Evolutionary conservation across 2,113 vertebrate genomes (phyloP), one percentile per base, ranked within the genome.

Genomic region (Chaenocephalus aceratus): DNA sequence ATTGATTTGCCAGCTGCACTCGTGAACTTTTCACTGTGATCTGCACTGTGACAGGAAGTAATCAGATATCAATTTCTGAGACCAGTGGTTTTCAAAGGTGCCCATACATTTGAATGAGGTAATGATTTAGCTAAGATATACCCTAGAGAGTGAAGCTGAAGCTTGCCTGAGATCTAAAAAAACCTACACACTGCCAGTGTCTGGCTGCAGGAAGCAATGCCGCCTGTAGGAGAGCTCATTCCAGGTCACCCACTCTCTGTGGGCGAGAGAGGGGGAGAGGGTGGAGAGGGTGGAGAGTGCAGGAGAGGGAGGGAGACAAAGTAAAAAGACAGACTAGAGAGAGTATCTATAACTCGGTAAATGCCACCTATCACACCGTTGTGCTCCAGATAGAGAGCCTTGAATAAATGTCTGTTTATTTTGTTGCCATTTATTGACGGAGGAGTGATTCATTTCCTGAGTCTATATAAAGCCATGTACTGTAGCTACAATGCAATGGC

Each of bases 221-320:
- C 2, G 75, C 85, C 81, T 85, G 86, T 84, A 62, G 89, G 78
- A 69, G 85, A 73, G 82, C 83, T 82, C 69, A 86, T 90, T 86
- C 83, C 85, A 87, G 92, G 88, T 91, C 90, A 93, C 86, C 88
- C 90, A 91, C 91, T 91, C 85, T 88, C 78, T 88, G 89, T 90
- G 86, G 86, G 88, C 63, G 72, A 83, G 68, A 82, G 75, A 82
- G 75, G 10, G 62, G 81, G 65, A 69, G 76, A 84, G 66, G 76
- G 82, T 80, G 81, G 65, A 69, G 76, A 84, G 66, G 76, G 82
- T 80, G 82, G 80, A 75, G 79, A 79, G 80, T 75, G 65, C 69
- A 70, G 48, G 56, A 80, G 72, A 82, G 48, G 66, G 62, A 68
- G 48, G 60, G 82, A 78, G 75, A 75, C 59, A 71, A 82, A 84